Evolutionary conservation across 2,113 vertebrate genomes (phyloP).

Genomic region (Percina caprodes): DNA sequence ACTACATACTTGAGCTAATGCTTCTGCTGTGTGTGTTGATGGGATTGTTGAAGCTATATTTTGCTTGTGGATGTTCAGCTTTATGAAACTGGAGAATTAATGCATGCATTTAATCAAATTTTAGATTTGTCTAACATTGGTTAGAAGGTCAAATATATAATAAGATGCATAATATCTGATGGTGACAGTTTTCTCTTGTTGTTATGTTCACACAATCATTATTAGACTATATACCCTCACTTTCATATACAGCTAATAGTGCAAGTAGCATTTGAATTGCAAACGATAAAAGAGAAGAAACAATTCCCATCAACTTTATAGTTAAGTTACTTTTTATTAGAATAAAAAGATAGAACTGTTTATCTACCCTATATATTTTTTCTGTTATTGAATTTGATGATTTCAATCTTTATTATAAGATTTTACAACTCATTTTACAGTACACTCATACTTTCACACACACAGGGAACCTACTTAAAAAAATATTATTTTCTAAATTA

Average conservation of each 20-base stretch:
- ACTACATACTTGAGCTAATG: slow-evolving; percentile 34
- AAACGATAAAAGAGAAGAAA: neutral
- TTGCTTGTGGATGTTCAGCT: slow-evolving; percentile 29
- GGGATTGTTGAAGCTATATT: slow-evolving; percentile 30
- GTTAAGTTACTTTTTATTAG: neutral
- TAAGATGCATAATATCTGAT: neutral
- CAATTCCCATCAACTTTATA: neutral
- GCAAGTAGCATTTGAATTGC: neutral
- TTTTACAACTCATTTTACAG: neutral
- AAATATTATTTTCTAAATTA: neutral
- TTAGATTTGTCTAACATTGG: neutral
- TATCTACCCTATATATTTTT: neutral
- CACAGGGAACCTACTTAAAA: neutral
- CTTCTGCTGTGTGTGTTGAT: slow-evolving; percentile 12
- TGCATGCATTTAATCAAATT: slow-evolving; percentile 2
- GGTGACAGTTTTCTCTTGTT: slow-evolving; percentile 1
- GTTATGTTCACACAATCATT: neutral
- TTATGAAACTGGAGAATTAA: slow-evolving; percentile 29
- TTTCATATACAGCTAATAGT: neutral
- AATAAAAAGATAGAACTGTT: neutral
- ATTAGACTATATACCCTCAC: neutral
- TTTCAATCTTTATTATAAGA: neutral
- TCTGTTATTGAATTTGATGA: neutral
- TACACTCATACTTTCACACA: neutral
- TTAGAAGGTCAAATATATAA: neutral